phyloP scores from a whole-genome alignment of 53 echinoderm and acorn worm genomes.

The Stichopus horrens region DNA sequence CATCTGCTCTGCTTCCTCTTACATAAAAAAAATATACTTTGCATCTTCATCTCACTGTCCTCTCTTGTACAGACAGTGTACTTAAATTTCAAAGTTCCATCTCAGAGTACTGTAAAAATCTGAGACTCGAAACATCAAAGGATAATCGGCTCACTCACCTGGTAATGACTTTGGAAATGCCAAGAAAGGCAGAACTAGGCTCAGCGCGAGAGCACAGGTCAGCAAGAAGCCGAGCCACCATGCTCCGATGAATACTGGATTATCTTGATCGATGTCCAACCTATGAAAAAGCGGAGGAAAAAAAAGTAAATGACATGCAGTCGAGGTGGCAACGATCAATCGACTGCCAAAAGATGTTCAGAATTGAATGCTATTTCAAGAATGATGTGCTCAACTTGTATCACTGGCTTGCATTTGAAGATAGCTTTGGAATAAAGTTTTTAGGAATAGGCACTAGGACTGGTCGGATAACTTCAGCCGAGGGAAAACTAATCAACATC shows the following conservation, averaged over 20 bases:
- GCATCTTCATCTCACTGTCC: not conserved
- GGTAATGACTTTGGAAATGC: constrained; percentile 94
- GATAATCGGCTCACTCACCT: constrained; percentile 54
- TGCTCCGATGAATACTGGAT: constrained; percentile 95
- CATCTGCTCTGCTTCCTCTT: not conserved
- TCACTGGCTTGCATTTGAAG: too few relatives aligned
- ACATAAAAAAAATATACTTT: not conserved
- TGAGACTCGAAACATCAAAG: not conserved
- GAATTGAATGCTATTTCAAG: too few relatives aligned
- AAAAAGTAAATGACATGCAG: not conserved
- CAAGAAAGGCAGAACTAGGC: constrained; percentile 78
- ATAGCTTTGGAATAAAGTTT: too few relatives aligned
- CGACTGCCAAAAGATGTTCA: too few relatives aligned
- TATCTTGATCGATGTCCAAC: constrained; percentile 69
- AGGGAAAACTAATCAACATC: too few relatives aligned
- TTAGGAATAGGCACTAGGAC: too few relatives aligned
- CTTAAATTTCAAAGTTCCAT: not conserved
- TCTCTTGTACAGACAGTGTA: not conserved
- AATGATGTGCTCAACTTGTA: too few relatives aligned
- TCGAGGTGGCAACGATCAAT: too few relatives aligned
- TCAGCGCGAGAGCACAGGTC: constrained; percentile 65
- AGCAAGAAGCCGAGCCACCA: constrained; percentile 98
- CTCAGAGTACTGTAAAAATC: not conserved
- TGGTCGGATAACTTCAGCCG: too few relatives aligned
- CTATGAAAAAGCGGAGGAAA: constrained; percentile 33